These are phyloP conservation scores for Exocentrus adspersus DNA, from an alignment of 2,888 invertebrate genomes.

Conservation along the genomic window DNA sequence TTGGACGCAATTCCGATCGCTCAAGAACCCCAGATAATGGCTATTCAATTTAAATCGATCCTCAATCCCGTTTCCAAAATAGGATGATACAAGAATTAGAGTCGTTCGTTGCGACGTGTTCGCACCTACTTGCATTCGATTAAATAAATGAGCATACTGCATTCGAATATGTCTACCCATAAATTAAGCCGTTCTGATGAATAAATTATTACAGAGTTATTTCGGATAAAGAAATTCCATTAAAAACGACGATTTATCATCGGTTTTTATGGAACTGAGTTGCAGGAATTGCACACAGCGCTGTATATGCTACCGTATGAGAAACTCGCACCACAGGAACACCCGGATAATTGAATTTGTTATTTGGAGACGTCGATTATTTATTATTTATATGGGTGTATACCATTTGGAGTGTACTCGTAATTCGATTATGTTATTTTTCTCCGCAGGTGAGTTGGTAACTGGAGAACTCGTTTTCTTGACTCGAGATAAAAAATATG, in stretches of 20 bases:
- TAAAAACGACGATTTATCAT: slow-evolving; percentile 22
- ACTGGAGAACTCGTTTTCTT: too few species aligned
- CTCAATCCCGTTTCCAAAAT: too few species aligned
- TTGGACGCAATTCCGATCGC: too few species aligned
- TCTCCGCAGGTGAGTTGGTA: neutral
- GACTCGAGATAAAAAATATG: neutral
- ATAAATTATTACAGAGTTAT: neutral
- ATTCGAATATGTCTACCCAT: slow-evolving; percentile 2
- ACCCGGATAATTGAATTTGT: slow-evolving; percentile 25
- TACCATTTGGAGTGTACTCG: neutral
- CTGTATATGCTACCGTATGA: slow-evolving; percentile 19
- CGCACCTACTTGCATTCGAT: too few species aligned
- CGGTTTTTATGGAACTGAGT: slow-evolving; percentile 9
- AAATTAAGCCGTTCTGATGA: slow-evolving; percentile 2
- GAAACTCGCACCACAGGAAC: slow-evolving; percentile 10
- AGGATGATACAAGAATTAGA: too few species aligned
- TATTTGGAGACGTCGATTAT: slow-evolving; percentile 21
- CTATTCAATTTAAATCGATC: too few species aligned
- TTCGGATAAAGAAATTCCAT: slow-evolving; percentile 20
- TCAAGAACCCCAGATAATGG: too few species aligned
- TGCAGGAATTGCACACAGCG: neutral
- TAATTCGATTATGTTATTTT: too few species aligned
- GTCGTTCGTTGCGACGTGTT: too few species aligned
- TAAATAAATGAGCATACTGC: too few species aligned
- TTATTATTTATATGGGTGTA: slow-evolving; percentile 21